Conservation (phyloP, 2,113 vertebrate species). For the Naja naja region DNA sequence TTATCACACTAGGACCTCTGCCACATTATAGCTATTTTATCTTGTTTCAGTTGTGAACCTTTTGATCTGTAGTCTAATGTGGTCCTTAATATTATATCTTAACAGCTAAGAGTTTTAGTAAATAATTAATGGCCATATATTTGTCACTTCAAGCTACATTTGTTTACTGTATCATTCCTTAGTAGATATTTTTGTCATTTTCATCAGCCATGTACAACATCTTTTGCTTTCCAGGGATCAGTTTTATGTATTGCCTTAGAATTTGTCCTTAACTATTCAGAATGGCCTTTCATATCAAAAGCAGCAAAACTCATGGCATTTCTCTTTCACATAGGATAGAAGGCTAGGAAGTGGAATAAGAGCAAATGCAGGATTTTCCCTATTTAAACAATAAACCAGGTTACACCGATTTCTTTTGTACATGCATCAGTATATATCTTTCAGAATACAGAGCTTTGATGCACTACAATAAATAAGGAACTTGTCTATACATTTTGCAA, state of each 20-base stretch:
- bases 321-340: not conserved
- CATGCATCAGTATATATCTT: conserved; percentile 15
- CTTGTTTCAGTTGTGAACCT: not conserved
- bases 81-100: not conserved
- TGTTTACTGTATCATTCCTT: conserved; percentile 30
- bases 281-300: conserved; percentile 19
- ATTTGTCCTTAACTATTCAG: conserved; percentile 33
- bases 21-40: not conserved
- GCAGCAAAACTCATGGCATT: not conserved
- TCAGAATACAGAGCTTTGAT: not conserved
- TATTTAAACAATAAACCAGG: not conserved
- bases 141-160: conserved; percentile 16
- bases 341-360: conserved; percentile 18
- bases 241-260: conserved; percentile 21
- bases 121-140: not conserved
- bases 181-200: not conserved
- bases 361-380: not conserved
- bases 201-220: not conserved
- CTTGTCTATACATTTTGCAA: conserved; percentile 41
- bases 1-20: not conserved
- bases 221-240: conserved; percentile 29
- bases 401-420: not conserved
- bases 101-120: not conserved
- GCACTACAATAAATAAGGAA: conserved; percentile 30
- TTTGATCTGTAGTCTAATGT: not conserved